A percentile compares a stretch with the other conserved stretches of the same genome.
These are phyloP conservation scores for Drosophila punjabiensis DNA, from an alignment of 1,140 invertebrate genomes.

Conservation along the genomic window DNA sequence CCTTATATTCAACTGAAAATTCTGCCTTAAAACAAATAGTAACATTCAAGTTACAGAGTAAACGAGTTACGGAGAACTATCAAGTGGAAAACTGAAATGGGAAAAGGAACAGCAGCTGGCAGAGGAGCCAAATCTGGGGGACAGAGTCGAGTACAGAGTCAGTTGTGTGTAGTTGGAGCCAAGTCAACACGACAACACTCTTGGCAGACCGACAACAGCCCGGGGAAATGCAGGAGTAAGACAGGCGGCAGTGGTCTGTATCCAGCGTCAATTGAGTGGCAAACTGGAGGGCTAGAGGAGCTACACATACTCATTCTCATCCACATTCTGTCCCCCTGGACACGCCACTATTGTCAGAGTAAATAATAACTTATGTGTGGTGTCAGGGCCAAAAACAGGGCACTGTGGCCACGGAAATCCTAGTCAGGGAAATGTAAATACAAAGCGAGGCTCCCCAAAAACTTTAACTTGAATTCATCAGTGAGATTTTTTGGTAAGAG, in stretches of 20 bases:
- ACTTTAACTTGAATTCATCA: conserved; percentile 10
- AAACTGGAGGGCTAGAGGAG: conserved; percentile 63
- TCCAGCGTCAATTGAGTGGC: conserved; percentile 69
- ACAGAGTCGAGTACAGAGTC: conserved; percentile 10
- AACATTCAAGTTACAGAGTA: conserved; percentile 10
- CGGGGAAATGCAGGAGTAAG: conserved; percentile 16
- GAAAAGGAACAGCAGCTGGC: conserved; percentile 4
- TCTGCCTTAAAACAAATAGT: conserved; percentile 11
- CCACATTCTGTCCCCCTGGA: conserved; percentile 10
- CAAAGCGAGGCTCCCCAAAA: background rate
- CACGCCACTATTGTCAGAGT: conserved; percentile 61
- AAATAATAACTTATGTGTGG: conserved; percentile 81
- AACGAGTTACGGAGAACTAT: conserved; percentile 12
- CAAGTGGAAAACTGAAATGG: conserved; percentile 20
- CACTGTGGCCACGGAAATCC: conserved; percentile 68
- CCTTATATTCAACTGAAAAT: background rate
- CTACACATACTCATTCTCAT: conserved; percentile 38
- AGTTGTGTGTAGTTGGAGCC: conserved; percentile 28
- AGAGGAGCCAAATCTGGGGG: background rate
- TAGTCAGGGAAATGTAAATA: conserved; percentile 45
- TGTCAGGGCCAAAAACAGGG: conserved; percentile 56
- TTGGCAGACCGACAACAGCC: conserved; percentile 44
- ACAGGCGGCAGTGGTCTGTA: conserved; percentile 9
- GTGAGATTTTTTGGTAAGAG: background rate
- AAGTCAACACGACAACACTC: conserved; percentile 51